phyloP scores from a whole-genome alignment of 1,140 invertebrate genomes.

The Probaryconus sp. region DNA sequence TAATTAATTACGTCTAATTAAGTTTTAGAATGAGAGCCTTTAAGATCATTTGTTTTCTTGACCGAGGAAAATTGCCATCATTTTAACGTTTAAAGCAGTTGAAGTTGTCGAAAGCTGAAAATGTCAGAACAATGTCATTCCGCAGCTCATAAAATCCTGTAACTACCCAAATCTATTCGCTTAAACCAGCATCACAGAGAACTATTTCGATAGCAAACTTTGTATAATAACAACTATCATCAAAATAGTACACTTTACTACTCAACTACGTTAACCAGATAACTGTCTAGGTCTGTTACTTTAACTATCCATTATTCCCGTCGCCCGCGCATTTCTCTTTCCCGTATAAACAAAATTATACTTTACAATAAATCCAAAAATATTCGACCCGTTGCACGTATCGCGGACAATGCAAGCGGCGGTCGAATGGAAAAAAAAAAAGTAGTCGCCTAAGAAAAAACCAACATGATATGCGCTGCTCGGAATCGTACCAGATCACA shows the following conservation, averaged over 20 bases:
- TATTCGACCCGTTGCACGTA: conserved; percentile 27
- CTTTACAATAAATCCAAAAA: conserved; percentile 44
- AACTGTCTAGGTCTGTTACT: conserved; percentile 33
- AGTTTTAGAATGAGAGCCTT: too few relatives aligned
- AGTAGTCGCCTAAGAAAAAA: not conserved
- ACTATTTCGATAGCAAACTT: conserved; percentile 47
- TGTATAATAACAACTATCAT: conserved; percentile 51
- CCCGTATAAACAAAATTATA: conserved; percentile 39
- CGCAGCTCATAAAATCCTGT: conserved; percentile 44
- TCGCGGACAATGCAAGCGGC: conserved; percentile 9
- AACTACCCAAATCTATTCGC: conserved; percentile 40
- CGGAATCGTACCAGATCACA: conserved; percentile 19
- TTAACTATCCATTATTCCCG: conserved; percentile 49
- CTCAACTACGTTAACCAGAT: conserved; percentile 52
- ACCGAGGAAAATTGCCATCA: too few relatives aligned
- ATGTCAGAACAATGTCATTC: conserved; percentile 28
- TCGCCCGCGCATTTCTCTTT: not conserved
- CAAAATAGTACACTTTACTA: conserved; percentile 50
- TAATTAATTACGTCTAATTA: too few relatives aligned
- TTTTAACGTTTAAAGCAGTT: too few relatives aligned
- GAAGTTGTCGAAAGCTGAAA: conserved; percentile 33
- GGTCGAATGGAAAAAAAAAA: not conserved
- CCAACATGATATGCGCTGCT: conserved; percentile 6
- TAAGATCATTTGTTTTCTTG: too few relatives aligned
- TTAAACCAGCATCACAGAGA: conserved; percentile 18